phyloP scores from a whole-genome alignment of 1,140 invertebrate genomes.

The Sycophila sp. region DNA sequence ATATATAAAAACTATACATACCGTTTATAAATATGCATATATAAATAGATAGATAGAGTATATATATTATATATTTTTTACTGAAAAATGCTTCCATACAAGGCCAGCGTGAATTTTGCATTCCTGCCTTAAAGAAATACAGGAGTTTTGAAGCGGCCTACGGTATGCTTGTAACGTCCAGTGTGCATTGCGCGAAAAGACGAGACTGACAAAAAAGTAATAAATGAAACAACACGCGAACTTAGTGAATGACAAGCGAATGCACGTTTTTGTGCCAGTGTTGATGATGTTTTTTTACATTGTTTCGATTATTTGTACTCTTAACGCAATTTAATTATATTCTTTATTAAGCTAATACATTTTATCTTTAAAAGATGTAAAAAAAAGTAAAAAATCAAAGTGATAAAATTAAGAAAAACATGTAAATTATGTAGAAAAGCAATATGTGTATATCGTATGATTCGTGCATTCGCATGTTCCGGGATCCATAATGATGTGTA shows the following conservation, averaged over 20 bases:
- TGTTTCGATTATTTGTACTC: constrained; percentile 30
- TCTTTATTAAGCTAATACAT: constrained; percentile 7
- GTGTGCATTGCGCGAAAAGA: constrained; percentile 49
- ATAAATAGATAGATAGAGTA: constrained; percentile 32
- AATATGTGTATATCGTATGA: constrained; percentile 29
- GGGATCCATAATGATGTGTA: constrained; percentile 16
- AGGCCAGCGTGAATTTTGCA: constrained; percentile 48
- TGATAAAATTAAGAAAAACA: constrained; percentile 29
- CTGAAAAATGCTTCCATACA: constrained; percentile 57
- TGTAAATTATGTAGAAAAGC: constrained; percentile 37
- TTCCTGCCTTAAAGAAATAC: constrained; percentile 57
- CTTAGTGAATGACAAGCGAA: constrained; percentile 46
- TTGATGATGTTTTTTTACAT: constrained; percentile 16
- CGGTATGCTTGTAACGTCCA: constrained; percentile 51
- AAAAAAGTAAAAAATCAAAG: constrained; percentile 35
- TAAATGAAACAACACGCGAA: constrained; percentile 43
- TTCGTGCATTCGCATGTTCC: constrained; percentile 32
- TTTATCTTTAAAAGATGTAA: constrained; percentile 37
- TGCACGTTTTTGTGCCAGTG: constrained; percentile 37
- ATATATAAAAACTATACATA: constrained; percentile 41
- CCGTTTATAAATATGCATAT: constrained; percentile 45
- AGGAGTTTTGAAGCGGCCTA: constrained; percentile 57
- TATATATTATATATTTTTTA: constrained; percentile 48
- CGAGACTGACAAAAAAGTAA: constrained; percentile 35
- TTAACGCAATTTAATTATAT: constrained; percentile 11